These are phyloP conservation scores for Caenorhabditis uteleia DNA, from an alignment of 2,888 invertebrate genomes.

Conservation along the genomic window DNA sequence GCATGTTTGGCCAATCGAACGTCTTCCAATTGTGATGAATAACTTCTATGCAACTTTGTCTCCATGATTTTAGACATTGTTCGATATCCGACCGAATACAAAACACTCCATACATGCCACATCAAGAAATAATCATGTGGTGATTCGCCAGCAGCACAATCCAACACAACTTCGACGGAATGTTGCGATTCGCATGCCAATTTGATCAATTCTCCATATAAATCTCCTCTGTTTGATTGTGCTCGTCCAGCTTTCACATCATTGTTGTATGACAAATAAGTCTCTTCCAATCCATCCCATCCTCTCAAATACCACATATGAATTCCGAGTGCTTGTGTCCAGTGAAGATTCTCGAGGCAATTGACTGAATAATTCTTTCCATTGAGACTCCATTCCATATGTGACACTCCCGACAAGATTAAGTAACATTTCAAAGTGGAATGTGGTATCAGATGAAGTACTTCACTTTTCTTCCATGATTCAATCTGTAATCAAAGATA, in stretches of 20 bases:
- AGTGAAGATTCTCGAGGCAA: constrained; percentile 45
- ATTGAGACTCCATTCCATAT: constrained; percentile 19
- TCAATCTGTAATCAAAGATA: constrained; percentile 22
- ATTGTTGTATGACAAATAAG: constrained; percentile 20
- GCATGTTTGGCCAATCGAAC: constrained; percentile 32
- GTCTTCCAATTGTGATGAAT: constrained; percentile 44
- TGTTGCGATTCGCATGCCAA: constrained; percentile 38
- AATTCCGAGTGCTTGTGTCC: constrained; percentile 49
- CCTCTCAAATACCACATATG: constrained; percentile 46
- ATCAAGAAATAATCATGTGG: constrained; percentile 29
- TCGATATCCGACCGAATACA: constrained; percentile 44
- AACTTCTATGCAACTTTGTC: constrained; percentile 41
- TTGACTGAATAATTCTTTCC: constrained; percentile 31
- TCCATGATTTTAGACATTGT: constrained; percentile 41
- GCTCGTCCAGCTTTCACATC: constrained; percentile 32
- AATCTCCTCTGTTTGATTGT: constrained; percentile 23
- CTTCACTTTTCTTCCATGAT: constrained; percentile 29
- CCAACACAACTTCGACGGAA: constrained; percentile 41
- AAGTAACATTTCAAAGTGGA: constrained; percentile 45
- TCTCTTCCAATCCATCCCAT: constrained; percentile 40
- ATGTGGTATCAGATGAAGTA: constrained; percentile 26
- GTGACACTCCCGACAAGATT: constrained; percentile 41
- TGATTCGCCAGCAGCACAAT: constrained; percentile 26
- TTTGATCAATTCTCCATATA: constrained; percentile 37
- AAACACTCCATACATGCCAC: constrained; percentile 55